Percentiles rank a stretch among this genome's conserved stretches.
Evolutionary conservation across 1,140 invertebrate species (phyloP).

Genomic region (Drosophila chauvacae): DNA sequence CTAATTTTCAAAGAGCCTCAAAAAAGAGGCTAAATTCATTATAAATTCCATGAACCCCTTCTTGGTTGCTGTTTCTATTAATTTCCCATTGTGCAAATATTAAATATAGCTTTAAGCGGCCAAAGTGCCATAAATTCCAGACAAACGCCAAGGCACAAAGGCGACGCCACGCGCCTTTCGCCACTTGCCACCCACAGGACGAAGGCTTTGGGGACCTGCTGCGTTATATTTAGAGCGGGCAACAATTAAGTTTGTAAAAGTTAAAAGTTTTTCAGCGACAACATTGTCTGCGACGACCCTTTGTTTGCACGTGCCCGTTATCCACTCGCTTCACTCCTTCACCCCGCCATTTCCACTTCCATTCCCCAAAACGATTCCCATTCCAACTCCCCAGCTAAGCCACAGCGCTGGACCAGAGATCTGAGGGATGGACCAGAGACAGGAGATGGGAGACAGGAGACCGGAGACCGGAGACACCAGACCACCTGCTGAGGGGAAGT

Average conservation of each 20-base stretch:
- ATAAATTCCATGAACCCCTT: neutral
- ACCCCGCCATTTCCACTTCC: neutral
- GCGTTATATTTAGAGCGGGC: constrained; percentile 62
- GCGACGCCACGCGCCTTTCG: neutral
- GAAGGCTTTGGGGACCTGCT: constrained; percentile 18
- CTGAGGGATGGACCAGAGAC: neutral
- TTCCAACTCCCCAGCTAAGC: constrained; percentile 32
- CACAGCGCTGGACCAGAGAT: constrained; percentile 43
- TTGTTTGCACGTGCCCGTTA: constrained; percentile 67
- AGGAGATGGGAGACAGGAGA: neutral
- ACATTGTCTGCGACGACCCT: constrained; percentile 74
- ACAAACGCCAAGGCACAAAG: constrained; percentile 9
- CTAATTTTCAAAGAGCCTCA: neutral
- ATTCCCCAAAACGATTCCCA: neutral
- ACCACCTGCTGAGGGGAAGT: too few species aligned
- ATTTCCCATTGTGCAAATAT: constrained; percentile 26
- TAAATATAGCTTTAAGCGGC: constrained; percentile 21
- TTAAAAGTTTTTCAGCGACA: constrained; percentile 78
- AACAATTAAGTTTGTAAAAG: constrained; percentile 80
- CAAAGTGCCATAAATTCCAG: constrained; percentile 24
- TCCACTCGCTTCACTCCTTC: constrained; percentile 6
- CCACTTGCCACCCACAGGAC: constrained; percentile 1
- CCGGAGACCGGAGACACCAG: neutral
- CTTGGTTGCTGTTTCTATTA: constrained; percentile 4
- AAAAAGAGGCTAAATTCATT: neutral